Evolutionary conservation across 2,888 invertebrate species (phyloP).

Genomic region (Melitaea athalia): DNA sequence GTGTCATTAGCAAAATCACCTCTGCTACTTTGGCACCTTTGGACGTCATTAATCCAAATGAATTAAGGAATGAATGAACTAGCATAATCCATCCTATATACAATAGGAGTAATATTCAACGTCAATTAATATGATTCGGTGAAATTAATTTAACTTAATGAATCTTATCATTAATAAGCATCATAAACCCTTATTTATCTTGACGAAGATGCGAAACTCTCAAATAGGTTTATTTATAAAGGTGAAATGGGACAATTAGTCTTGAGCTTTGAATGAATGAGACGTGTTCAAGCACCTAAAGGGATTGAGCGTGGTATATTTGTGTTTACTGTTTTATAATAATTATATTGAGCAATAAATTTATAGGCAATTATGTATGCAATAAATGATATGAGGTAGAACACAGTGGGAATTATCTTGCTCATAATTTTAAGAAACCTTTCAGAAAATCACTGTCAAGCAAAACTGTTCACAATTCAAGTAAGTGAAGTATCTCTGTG

Average conservation of each 20-base stretch:
- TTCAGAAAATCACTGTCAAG: too few species aligned
- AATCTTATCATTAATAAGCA: constrained; percentile 24
- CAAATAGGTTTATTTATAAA: constrained; percentile 19
- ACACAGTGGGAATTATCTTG: too few species aligned
- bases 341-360: background rate
- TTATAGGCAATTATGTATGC: background rate
- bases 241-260: constrained; percentile 10
- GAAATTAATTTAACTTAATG: constrained; percentile 14
- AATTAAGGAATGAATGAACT: too few species aligned
- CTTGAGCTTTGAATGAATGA: constrained; percentile 3
- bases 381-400: too few species aligned
- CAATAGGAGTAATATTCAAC: background rate
- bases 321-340: background rate
- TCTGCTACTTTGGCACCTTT: too few species aligned
- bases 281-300: background rate
- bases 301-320: background rate
- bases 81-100: too few species aligned
- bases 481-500: too few species aligned
- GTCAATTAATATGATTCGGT: background rate
- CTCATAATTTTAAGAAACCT: too few species aligned
- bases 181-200: constrained; percentile 15
- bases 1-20: too few species aligned
- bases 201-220: constrained; percentile 8
- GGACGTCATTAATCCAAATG: too few species aligned
- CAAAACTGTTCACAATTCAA: too few species aligned